Conservation (phyloP, 2,888 invertebrate species). For the Labia minor region DNA sequence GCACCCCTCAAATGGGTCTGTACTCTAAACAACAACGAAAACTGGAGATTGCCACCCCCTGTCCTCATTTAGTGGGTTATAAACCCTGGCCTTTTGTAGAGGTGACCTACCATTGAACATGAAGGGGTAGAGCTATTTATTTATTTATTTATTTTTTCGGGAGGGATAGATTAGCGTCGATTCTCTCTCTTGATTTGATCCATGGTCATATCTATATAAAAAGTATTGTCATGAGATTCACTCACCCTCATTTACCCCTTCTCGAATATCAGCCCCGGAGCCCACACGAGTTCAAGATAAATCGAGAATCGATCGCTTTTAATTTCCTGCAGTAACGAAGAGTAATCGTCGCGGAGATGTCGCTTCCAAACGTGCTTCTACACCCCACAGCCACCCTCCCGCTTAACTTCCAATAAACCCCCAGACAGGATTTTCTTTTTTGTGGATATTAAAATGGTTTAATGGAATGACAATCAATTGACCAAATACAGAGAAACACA, state of each 20-base stretch:
- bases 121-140: no score
- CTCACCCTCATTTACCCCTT: not conserved
- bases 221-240: conserved; percentile 7
- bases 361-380: not conserved
- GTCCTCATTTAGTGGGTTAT: not conserved
- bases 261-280: not conserved
- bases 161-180: not conserved
- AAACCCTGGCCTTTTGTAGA: not conserved
- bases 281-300: conserved; percentile 13
- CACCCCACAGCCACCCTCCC: not conserved
- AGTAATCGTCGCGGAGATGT: conserved; percentile 13
- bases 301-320: conserved; percentile 13
- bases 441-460: not conserved
- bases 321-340: conserved; percentile 9
- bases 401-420: no score
- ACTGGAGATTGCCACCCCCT: not conserved
- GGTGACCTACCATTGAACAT: not conserved
- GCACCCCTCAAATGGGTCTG: not conserved
- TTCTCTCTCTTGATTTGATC: not conserved
- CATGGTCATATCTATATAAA: not conserved
- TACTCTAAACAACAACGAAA: not conserved
- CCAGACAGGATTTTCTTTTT: not conserved
- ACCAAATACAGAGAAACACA: no score
- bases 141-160: no score
- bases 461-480: not conserved